Conservation (phyloP, 2,888 invertebrate species). For the Parascotia fuliginaria region DNA sequence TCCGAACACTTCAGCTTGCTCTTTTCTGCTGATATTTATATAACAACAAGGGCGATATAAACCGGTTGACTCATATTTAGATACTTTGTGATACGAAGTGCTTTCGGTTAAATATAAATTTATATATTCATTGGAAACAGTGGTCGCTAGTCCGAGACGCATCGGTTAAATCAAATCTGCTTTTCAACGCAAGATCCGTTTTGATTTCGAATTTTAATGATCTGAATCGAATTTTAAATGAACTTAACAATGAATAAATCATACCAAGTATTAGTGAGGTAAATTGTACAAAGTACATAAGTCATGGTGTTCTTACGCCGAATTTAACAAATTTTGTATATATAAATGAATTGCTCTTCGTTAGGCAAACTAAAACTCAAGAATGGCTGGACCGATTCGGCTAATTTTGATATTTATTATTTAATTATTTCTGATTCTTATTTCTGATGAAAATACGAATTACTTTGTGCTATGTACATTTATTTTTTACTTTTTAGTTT, state of each 20-base stretch:
- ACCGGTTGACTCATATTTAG: constrained; percentile 17
- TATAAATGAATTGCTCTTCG: no score
- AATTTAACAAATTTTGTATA: no score
- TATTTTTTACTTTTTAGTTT: no score
- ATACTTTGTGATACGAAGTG: constrained; percentile 19
- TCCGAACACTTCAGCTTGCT: no score
- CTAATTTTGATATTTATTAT: no score
- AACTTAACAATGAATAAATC: constrained; percentile 35
- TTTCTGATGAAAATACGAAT: no score
- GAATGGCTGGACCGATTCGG: no score
- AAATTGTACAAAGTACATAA: constrained; percentile 4
- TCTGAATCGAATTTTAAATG: constrained; percentile 43
- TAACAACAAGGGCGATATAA: constrained; percentile 16
- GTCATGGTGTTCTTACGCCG: not conserved
- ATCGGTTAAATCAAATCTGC: constrained; percentile 49
- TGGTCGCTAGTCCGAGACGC: constrained; percentile 49
- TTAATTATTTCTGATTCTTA: no score
- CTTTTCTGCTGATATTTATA: not conserved
- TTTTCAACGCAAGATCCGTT: constrained; percentile 48
- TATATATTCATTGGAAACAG: constrained; percentile 58
- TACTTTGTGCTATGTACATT: no score
- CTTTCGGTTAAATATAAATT: constrained; percentile 40
- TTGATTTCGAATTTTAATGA: constrained; percentile 35
- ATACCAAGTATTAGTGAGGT: constrained; percentile 22
- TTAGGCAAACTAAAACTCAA: no score